Percentiles rank a stretch among this genome's conserved stretches.
These are phyloP conservation scores for Eristalis pertinax DNA, from an alignment of 2,888 invertebrate genomes.

Conservation along the genomic window DNA sequence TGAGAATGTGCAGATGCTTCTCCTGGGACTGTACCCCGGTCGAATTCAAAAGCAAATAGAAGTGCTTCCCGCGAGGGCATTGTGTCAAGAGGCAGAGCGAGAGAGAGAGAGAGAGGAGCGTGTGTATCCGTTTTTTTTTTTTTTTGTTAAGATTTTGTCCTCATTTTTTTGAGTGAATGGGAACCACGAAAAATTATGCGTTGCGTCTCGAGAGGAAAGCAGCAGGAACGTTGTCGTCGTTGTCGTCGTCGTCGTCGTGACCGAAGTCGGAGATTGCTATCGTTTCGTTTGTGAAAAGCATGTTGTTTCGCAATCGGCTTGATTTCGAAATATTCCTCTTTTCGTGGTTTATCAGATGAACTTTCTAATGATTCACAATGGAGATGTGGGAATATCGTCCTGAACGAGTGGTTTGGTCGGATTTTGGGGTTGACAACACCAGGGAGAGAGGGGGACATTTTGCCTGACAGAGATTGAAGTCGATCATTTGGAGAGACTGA, in stretches of 20 bases:
- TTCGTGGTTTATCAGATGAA: background rate
- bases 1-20: slow-evolving; percentile 39
- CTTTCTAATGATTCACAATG: background rate
- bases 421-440: too few species aligned
- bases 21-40: slow-evolving; percentile 3
- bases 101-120: too few species aligned
- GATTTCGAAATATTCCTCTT: background rate
- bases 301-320: background rate
- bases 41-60: background rate
- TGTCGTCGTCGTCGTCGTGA: background rate
- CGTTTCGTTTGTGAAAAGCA: background rate
- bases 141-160: background rate
- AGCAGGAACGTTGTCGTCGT: background rate
- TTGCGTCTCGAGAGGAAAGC: background rate
- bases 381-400: background rate
- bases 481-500: too few species aligned
- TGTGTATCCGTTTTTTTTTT: background rate
- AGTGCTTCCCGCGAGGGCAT: background rate
- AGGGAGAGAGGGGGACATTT: too few species aligned
- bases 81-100: background rate
- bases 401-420: too few species aligned
- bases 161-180: background rate
- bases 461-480: too few species aligned
- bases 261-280: background rate
- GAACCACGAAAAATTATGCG: background rate